phyloP scores from a whole-genome alignment of 2,113 vertebrate species.

The Cynocephalus volans region DNA sequence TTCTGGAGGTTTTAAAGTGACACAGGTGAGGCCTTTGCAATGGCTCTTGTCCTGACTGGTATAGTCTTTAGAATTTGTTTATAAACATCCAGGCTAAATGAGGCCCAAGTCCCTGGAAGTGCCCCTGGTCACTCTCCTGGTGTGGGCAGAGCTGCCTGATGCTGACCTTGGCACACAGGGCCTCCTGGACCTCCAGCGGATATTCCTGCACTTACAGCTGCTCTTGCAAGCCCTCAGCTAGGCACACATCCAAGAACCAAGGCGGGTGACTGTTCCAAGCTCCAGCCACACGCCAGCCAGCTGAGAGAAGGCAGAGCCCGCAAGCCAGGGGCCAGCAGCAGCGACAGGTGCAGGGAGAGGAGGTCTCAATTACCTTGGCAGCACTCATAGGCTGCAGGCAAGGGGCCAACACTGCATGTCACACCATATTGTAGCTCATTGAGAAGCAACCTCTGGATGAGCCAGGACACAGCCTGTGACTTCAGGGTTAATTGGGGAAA shows the following conservation, averaged over 20 bases:
- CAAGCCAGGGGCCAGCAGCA: constrained; percentile 53
- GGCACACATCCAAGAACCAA: constrained; percentile 71
- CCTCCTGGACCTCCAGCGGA: constrained; percentile 65
- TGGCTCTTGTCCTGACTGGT: background rate
- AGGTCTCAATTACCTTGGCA: constrained; percentile 60
- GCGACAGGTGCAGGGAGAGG: constrained; percentile 32
- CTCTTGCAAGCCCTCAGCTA: constrained; percentile 74
- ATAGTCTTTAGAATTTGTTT: background rate
- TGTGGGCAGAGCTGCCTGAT: constrained; percentile 26
- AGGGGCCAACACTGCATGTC: constrained; percentile 50
- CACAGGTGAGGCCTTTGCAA: background rate
- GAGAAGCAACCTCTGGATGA: constrained; percentile 46
- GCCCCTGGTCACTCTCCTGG: background rate
- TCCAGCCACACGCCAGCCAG: background rate
- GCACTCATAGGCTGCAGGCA: background rate
- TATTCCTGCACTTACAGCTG: constrained; percentile 69
- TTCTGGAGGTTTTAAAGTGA: background rate
- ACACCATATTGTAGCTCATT: background rate
- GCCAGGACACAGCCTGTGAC: background rate
- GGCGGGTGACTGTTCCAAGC: constrained; percentile 59
- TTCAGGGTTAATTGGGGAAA: background rate
- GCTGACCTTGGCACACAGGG: constrained; percentile 70
- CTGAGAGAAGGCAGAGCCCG: constrained; percentile 72
- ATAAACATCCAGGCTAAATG: background rate
- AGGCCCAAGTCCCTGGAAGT: background rate